Percentiles rank a stretch among this genome's conserved stretches.
phyloP scores from a whole-genome alignment of 2,113 vertebrate species.

The Taurulus bubalis region DNA sequence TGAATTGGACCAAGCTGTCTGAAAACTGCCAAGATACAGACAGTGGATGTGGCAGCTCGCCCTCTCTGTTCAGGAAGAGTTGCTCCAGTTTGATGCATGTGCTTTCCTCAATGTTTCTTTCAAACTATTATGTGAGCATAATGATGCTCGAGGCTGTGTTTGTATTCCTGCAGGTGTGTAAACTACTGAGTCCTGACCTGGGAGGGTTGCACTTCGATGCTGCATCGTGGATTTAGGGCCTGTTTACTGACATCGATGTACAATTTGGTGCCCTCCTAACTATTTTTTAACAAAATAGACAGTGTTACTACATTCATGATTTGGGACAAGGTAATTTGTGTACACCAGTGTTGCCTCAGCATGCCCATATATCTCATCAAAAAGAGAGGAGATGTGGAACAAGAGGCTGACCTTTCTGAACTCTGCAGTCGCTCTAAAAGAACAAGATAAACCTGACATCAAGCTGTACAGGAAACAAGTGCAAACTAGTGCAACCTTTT shows the following conservation, averaged over 20 bases:
- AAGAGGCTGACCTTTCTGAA: conserved; percentile 33
- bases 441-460: conserved; percentile 12
- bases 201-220: not conserved
- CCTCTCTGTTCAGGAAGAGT: not conserved
- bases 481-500: conserved; percentile 29
- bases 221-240: not conserved
- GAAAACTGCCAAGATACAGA: conserved; percentile 15
- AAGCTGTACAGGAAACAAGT: conserved; percentile 20
- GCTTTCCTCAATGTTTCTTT: conserved; percentile 3
- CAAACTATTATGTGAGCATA: not conserved
- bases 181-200: not conserved
- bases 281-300: not conserved
- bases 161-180: not conserved
- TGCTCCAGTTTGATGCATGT: not conserved
- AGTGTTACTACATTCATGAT: not conserved
- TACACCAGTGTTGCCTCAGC: not conserved
- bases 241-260: not conserved
- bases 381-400: conserved; percentile 12
- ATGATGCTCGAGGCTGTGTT: not conserved
- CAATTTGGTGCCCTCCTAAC: not conserved
- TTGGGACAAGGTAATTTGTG: not conserved
- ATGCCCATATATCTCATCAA: conserved; percentile 5
- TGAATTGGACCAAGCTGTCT: conserved; percentile 17
- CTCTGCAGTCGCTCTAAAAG: not conserved
- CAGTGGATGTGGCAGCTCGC: not conserved